Conservation (phyloP, 2,113 vertebrate species). For the Cygnus buccinator region DNA sequence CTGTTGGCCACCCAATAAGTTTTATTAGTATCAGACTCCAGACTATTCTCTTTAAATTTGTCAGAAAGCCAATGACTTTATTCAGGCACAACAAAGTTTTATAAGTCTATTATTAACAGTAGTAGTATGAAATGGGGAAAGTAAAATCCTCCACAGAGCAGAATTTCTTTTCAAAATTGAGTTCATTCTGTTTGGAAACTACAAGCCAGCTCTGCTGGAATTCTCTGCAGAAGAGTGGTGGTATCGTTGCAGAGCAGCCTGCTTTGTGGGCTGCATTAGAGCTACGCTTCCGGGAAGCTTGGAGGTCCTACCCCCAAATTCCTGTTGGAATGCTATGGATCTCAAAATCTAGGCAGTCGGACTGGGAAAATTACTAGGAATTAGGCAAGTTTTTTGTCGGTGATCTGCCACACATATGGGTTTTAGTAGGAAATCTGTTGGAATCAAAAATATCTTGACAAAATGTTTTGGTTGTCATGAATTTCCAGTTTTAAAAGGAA, state of each 20-base stretch:
- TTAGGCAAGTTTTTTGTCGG: neutral
- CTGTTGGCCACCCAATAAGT: slow-evolving; percentile 28
- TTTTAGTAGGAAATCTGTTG: neutral
- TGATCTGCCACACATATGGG: neutral
- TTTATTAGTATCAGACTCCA: slow-evolving; percentile 61
- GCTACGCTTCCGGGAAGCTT: neutral
- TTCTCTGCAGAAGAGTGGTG: neutral
- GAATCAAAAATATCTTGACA: neutral
- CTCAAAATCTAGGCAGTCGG: neutral
- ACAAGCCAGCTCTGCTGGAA: neutral
- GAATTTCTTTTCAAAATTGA: neutral
- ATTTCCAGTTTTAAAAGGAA: slow-evolving; percentile 3
- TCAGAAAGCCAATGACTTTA: slow-evolving; percentile 15
- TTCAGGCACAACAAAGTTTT: neutral
- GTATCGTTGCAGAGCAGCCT: neutral
- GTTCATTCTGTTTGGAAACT: neutral
- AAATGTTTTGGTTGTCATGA: neutral
- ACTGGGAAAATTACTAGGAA: neutral
- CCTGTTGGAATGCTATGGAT: neutral
- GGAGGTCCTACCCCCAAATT: neutral
- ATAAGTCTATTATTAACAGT: neutral
- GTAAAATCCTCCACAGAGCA: neutral
- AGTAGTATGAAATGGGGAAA: slow-evolving; percentile 25
- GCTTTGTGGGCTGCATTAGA: neutral
- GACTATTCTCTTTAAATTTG: slow-evolving; percentile 47